Evolutionary conservation across 2,797 vertebrate species (phyloP).

Genomic region (Rhynchonycteris naso): DNA sequence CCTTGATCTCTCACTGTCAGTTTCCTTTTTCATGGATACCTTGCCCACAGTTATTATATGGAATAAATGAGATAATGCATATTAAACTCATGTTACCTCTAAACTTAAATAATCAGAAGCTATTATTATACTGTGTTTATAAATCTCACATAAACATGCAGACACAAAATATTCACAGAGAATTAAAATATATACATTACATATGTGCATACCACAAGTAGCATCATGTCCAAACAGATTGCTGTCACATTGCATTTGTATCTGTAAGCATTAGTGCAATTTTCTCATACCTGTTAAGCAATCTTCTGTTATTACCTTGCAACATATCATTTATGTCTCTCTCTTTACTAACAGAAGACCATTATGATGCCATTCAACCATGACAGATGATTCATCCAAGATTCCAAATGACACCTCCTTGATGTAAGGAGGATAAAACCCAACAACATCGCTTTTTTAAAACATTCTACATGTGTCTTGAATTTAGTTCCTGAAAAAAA

Average conservation of each 20-base stretch:
- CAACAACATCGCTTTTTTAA: neutral
- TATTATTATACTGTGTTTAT: constrained; percentile 29
- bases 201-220: constrained; percentile 44
- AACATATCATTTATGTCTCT: constrained; percentile 77
- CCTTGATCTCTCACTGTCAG: neutral
- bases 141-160: neutral
- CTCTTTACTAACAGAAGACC: constrained; percentile 72
- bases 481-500: constrained; percentile 40
- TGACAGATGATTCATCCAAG: constrained; percentile 65
- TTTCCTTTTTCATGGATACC: neutral
- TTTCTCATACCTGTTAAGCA: constrained; percentile 78
- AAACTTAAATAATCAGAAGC: neutral
- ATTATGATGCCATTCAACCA: constrained; percentile 78
- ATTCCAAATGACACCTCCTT: constrained; percentile 54
- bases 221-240: constrained; percentile 54
- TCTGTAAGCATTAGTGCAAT: constrained; percentile 65
- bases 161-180: constrained; percentile 10
- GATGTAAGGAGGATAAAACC: neutral
- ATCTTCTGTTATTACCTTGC: constrained; percentile 76
- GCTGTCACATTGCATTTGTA: constrained; percentile 42
- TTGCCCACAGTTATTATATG: neutral
- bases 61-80: constrained; percentile 9
- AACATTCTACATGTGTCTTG: constrained; percentile 14
- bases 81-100: neutral
- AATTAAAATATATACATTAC: constrained; percentile 50